Base-by-base conservation (phyloP, 2,888 invertebrate genomes). In the Dioctria linearis region DNA sequence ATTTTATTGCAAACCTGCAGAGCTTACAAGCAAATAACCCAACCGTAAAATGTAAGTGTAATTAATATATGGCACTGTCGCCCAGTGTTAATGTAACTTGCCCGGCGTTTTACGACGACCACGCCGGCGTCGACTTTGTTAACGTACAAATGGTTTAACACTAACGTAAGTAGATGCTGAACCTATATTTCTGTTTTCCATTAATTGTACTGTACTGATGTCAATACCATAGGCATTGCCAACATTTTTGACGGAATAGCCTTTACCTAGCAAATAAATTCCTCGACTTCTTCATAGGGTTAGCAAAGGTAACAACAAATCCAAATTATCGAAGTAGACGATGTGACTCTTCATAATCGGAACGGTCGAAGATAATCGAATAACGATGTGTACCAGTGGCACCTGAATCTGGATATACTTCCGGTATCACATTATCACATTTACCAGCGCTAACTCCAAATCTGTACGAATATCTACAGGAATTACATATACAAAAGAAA, bases 161-260 rank as follows among this genome's bases (percentile, higher is more conserved):
- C 86, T 86, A 86, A 86, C 80, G 85, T 87, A 59, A 86, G 85
- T 79, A 87, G 87, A n/a, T 82, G 86, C 83, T 80, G 87, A 83
- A 78, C 83, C 84, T 76, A 87, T 86, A 81, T 84, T 85, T 82
- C 86, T 87, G 79, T 86, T 87, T 82, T 87, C 87, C 83, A 87
- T 87, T 86, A 87, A 87, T 54, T 82, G 71, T 40, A 84, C 82
- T 40, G 46, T 82, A 4, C 82, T 80, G 8, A 83, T 80, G 25
- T 83, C 82, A 25, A 82, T 66, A 59, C 81, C 83, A 63, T 83
- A 82, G 49, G 83, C 4, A 46, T 46, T 46, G 8, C 80, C 83
- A 54, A 82, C 65, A 54, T 8, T 81, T n/a, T n/a, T n/a, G n/a
- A 82, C 66, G 81, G 80, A 61, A 76, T 80, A 65, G 43, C 80